Percentiles rank a stretch among this genome's conserved stretches.
These are phyloP conservation scores for Netelia virgata DNA, from an alignment of 2,888 invertebrate genomes.

Conservation along the genomic window DNA sequence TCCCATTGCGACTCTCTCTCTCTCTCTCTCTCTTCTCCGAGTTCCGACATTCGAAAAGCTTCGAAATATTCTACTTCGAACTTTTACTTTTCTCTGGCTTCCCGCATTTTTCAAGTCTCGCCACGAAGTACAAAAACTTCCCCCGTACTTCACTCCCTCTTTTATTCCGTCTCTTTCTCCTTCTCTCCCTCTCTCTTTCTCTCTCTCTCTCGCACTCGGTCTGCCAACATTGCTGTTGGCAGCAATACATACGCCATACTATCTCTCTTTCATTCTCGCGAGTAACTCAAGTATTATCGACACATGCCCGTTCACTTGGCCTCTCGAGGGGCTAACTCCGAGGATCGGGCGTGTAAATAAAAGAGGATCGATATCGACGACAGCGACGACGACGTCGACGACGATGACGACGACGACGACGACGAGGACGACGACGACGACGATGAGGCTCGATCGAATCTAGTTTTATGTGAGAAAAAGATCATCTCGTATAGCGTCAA, in stretches of 20 bases:
- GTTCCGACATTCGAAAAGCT: conserved; percentile 44
- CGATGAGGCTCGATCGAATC: conserved; percentile 52
- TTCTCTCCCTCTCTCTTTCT: conserved; percentile 42
- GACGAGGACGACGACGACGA: conserved; percentile 32
- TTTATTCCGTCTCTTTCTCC: conserved; percentile 65
- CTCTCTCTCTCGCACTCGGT: conserved; percentile 40
- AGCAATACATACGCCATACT: conserved; percentile 1
- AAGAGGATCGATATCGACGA: conserved; percentile 61
- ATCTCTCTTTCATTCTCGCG: conserved; percentile 20
- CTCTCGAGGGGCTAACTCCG: conserved; percentile 48
- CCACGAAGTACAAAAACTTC: conserved; percentile 34
- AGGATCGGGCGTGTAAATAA: conserved; percentile 46
- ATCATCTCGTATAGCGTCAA: conserved; percentile 53
- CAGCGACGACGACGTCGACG: conserved; percentile 35
- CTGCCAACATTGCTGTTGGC: conserved; percentile 14
- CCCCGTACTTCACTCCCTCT: conserved; percentile 18
- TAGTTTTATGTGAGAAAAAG: conserved; percentile 42
- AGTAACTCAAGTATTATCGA: conserved; percentile 66
- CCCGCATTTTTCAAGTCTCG: conserved; percentile 49
- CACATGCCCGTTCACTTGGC: conserved; percentile 61
- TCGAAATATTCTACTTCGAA: conserved; percentile 27
- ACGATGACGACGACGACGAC: conserved; percentile 50
- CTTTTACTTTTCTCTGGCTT: conserved; percentile 21
- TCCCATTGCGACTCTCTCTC: conserved; percentile 38
- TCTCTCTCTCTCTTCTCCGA: conserved; percentile 1